Base-by-base conservation (phyloP, 2,113 vertebrate species). In the Alectura lathami region DNA sequence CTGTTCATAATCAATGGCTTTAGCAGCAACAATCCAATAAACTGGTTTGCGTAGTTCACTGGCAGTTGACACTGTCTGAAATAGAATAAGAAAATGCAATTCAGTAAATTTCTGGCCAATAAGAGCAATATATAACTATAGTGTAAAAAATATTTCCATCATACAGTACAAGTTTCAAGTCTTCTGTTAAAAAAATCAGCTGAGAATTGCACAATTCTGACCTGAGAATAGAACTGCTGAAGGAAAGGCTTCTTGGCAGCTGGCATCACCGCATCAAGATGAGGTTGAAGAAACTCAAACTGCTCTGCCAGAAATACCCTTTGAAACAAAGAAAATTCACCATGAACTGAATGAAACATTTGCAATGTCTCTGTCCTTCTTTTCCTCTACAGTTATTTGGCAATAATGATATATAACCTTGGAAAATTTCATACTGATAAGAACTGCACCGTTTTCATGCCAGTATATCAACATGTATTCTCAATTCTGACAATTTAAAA, bases 171-270 rank as follows among this genome's bases (percentile, higher is more conserved):
- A 72, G 29, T 53, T 77, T 70, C 40, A 82, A 80, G 81, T 47
- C 9, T 36, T 67, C 22, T 30, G 9, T 51, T 88, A 53, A 75
- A 83, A 91, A 91, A 83, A 87, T 72, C 54, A 93, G 38, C 38
- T 75, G 42, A 27, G 57, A 92, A 84, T 62, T 56, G 36, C 9
- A 80, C 51, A 78, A 73, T 56, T 73, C 89, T 97, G 88, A 99
- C 99, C 99, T 99, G 99, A 68, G 99, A 99, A 91, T 99, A 99
- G 95, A 99, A 99, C 97, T 99, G 99, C 75, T 99, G 99, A 51
- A 99, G 98, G 95, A 99, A 99, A 59, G 99, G 99, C 83, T 99
- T 99, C 98, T 99, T 99, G 80, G 98, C 99, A 90, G 99, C 98
- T 88, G 99, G 99, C 99, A 99, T 99, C 98, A 99, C 99, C 0